These are phyloP conservation scores for Colaptes auratus DNA, from an alignment of 2,113 vertebrate genomes.

Conservation along the genomic window DNA sequence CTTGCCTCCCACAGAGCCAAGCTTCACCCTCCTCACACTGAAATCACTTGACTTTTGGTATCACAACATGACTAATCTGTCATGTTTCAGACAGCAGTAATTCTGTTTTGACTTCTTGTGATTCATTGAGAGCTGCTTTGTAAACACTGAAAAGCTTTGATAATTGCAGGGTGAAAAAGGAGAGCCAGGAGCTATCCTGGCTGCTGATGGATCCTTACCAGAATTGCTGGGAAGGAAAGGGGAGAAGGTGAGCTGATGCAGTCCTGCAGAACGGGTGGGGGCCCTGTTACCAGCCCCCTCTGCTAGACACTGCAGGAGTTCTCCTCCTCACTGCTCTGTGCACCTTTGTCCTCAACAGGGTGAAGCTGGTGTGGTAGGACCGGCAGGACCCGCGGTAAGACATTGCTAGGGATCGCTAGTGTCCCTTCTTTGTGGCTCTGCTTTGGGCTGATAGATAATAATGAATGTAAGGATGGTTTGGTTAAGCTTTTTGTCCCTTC, in stretches of 20 bases:
- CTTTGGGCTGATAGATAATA: neutral
- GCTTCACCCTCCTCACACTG: neutral
- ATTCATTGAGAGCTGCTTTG: neutral
- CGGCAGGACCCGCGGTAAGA: constrained; percentile 82
- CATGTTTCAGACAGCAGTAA: neutral
- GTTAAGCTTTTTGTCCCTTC: neutral
- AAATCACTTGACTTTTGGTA: neutral
- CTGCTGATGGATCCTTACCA: constrained; percentile 77
- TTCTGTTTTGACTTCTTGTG: neutral
- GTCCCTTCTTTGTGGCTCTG: neutral
- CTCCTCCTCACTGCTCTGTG: neutral
- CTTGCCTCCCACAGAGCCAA: neutral
- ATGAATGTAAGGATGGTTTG: neutral
- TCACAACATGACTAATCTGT: neutral
- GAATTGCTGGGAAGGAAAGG: constrained; percentile 77
- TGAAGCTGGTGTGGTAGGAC: constrained; percentile 80
- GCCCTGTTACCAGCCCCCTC: neutral
- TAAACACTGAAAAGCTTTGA: constrained; percentile 10
- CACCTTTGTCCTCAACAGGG: constrained; percentile 78
- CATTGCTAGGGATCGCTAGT: neutral
- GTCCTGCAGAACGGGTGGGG: neutral
- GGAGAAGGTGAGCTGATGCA: constrained; percentile 70
- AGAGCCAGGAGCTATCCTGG: constrained; percentile 80
- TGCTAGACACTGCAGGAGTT: neutral
- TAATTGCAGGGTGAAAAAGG: constrained; percentile 90